Base-by-base conservation (phyloP, 2,888 invertebrate species). In the Agelastica alni region DNA sequence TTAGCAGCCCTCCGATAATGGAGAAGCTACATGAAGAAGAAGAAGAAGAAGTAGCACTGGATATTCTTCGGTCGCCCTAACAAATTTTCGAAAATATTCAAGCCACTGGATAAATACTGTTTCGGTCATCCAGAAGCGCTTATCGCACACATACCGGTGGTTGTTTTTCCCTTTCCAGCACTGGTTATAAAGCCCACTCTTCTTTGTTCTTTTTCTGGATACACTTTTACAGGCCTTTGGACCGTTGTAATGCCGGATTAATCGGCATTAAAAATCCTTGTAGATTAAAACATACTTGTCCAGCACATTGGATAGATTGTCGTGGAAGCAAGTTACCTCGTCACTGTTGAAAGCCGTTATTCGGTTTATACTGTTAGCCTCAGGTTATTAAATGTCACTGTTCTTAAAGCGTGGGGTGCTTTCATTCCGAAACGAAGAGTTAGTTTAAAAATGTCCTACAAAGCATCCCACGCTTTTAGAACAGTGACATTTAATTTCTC, bases 81-180 rank as follows among this genome's bases (percentile, higher is more conserved):
- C 39, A 48, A 31, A 12, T 31, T 46, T 18, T 36, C 39, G 22
- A 37, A 52, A 41, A 30, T 41, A 30, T 3, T 41, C 18, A 39
- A 42, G 26, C 39, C 43, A 53, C 2, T 43, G 6, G n/a, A 48
- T 22, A 26, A 48, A 53, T 13, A 54, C 28, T 18, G 12, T 18
- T 48, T 48, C 20, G 18, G 30, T 48, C 1, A 41, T 48, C 41
- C 31, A 41, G 4, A 22, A 22, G 4, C 4, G 22, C 4, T 5
- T 22, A 7, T 7, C 4, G 22, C 22, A 22, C 4, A 7, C 7
- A 7, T 4, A 22, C 22, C 22, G 7, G 4, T 22, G 22, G 7
- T 4, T 7, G 22, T 22, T 22, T 7, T 5, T 22, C 22, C 22
- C 7, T 22, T 22, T 22, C 4, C 22, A 7, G 22, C 4, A 4